Conservation (phyloP, 2,797 vertebrate species). For the Carduelis carduelis region DNA sequence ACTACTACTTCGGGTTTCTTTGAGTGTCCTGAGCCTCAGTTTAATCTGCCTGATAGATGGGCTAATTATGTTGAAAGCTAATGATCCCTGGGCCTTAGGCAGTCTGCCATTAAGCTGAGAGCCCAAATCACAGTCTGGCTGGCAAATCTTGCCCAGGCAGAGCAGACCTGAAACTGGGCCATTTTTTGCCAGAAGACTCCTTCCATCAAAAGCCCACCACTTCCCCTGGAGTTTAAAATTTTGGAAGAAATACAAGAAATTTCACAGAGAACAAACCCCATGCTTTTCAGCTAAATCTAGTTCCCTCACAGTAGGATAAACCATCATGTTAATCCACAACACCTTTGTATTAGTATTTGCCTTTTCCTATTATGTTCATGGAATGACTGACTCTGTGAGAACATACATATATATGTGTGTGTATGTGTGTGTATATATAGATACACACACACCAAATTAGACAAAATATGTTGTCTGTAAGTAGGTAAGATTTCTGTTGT, state of each 20-base stretch:
- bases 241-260: background rate
- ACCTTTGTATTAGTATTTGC: background rate
- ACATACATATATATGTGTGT: background rate
- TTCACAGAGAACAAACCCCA: background rate
- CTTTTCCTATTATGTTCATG: background rate
- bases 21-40: background rate
- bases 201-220: background rate
- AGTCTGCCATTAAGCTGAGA: background rate
- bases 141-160: background rate
- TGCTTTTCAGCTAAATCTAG: background rate
- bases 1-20: background rate
- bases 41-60: conserved; percentile 4
- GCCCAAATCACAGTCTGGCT: background rate
- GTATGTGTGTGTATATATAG: rapidly evolving
- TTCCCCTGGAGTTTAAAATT: background rate
- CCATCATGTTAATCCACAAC: background rate
- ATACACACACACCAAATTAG: background rate
- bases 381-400: background rate
- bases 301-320: background rate
- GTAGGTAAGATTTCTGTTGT: conserved; percentile 12
- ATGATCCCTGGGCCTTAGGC: background rate
- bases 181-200: background rate
- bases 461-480: conserved; percentile 15
- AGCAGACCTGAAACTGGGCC: background rate
- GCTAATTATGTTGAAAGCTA: conserved; percentile 31